Base-by-base conservation (phyloP, 2,113 vertebrate species). In the Suncus etruscus region DNA sequence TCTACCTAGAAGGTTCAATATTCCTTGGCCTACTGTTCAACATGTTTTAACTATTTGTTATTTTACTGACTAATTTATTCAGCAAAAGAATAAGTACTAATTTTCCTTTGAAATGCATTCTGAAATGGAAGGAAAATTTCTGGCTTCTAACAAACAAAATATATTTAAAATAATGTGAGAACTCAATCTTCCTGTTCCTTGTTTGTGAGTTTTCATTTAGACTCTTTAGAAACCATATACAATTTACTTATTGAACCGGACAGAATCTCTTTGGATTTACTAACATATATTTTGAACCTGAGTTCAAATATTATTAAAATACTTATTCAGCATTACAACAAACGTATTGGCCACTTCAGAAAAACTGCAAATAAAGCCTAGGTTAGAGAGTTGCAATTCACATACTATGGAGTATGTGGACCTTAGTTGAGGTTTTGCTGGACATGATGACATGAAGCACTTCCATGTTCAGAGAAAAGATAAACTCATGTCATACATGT, bases 321-420 rank as follows among this genome's bases (percentile, higher is more conserved):
- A 82, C 6, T 54, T 69, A 78, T 8, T 4, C 25, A 20, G 5
- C 1, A 15, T 20, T 48, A 11, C 29, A 6, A 22, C 27, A 75
- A 1, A 50, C 6, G 3, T 45, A 45, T 10, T 61, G 47, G n/a
- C 7, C 20, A 87, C 31, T 11, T 27, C 27, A 84, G 29, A 76
- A 50, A 80, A 66, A 29, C 1, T 9, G 27, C 7, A 63, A 66
- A 15, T 29, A 66, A 94, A 79, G 6, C 12, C 7, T 18, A 45
- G 3, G 72, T 0, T 31, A 78, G 39, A 77, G 0, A 58, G 10
- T 11, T 54, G 2, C 0, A 15, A 11, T 25, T 12, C 22, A 7
- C 11, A 14, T 32, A 6, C 9, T 32, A 4, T 27, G 65, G 50
- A 0, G 58, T 0, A 1, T 45, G 24, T 0, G 24, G 83, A 11